Percentiles rank a stretch among this genome's conserved stretches.
Evolutionary conservation across 2,888 invertebrate genomes (phyloP).

Genomic region (Cactoblastis cactorum): DNA sequence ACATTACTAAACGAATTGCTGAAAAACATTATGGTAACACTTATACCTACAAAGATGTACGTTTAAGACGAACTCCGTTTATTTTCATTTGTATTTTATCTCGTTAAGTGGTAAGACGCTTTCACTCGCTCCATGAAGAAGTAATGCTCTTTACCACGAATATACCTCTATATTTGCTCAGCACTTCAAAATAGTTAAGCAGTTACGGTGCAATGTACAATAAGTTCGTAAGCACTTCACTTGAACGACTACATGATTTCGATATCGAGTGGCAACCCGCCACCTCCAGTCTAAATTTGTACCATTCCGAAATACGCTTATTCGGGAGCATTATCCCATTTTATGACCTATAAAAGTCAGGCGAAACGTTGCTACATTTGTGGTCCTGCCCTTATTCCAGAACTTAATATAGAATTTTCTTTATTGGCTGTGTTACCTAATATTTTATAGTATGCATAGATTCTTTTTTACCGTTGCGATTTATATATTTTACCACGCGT

Average conservation of each 20-base stretch:
- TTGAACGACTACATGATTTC: conserved; percentile 54
- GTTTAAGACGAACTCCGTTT: too few species aligned
- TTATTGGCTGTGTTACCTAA: conserved; percentile 63
- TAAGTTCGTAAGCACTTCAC: conserved; percentile 31
- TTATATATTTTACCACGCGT: conserved; percentile 59
- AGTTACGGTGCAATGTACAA: background rate
- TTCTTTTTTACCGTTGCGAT: conserved; percentile 46
- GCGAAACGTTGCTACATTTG: conserved; percentile 71
- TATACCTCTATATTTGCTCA: too few species aligned
- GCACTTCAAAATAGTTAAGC: too few species aligned
- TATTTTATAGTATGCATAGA: conserved; percentile 69
- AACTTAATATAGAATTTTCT: conserved; percentile 68
- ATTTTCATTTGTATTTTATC: too few species aligned
- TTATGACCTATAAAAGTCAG: conserved; percentile 78
- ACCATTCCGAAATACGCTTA: conserved; percentile 74
- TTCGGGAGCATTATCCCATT: conserved; percentile 74
- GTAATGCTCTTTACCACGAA: too few species aligned
- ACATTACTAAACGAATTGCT: too few species aligned
- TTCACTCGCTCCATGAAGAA: too few species aligned
- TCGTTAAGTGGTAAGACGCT: too few species aligned
- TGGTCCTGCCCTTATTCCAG: conserved; percentile 71
- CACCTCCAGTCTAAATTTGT: conserved; percentile 73
- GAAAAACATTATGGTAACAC: too few species aligned
- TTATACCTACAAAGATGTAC: too few species aligned
- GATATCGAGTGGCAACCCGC: conserved; percentile 50